phyloP scores from a whole-genome alignment of 30 jellyfish, hydroid and myxozoan species.

The Hydractinia symbiolongicarpus region DNA sequence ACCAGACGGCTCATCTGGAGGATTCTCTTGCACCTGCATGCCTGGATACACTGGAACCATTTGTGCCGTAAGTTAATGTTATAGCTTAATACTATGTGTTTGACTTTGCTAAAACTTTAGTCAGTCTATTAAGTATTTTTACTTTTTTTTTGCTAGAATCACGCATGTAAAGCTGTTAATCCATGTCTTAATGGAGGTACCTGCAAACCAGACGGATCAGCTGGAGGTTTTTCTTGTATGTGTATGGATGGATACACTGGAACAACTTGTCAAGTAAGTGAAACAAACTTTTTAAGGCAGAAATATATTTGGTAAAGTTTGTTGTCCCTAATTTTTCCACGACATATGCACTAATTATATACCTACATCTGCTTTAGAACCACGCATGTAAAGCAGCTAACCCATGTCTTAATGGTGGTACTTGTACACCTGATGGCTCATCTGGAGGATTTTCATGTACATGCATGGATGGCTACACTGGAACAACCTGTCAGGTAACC shows the following conservation, averaged over 20 bases:
- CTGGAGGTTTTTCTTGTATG: conserved; percentile 50
- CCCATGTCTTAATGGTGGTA: conserved; percentile 10
- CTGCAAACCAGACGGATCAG: conserved; percentile 50
- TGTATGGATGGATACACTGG: conserved; percentile 68
- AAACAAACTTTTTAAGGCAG: too few relatives aligned
- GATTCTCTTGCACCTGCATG: conserved; percentile 6
- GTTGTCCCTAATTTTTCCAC: too few relatives aligned
- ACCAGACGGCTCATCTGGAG: conserved; percentile 2
- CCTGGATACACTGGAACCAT: conserved; percentile 12
- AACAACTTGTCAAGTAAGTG: conserved; percentile 43
- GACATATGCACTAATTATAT: too few relatives aligned
- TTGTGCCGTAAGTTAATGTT: background rate
- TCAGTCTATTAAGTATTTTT: background rate
- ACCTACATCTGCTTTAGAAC: background rate
- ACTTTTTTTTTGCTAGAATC: background rate
- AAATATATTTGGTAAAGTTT: too few relatives aligned
- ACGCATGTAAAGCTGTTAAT: conserved; percentile 29
- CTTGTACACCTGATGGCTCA: conserved; percentile 13
- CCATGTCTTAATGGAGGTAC: conserved; percentile 84
- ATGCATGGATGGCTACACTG: conserved; percentile 64
- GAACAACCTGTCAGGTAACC: conserved; percentile 38
- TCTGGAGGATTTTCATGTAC: conserved; percentile 38
- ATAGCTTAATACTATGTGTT: too few relatives aligned
- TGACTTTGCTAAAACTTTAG: background rate
- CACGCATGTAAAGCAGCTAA: conserved; percentile 13